These are phyloP conservation scores for Phrynosoma blainvillii DNA, from an alignment of 2,113 vertebrate species.

Conservation along the genomic window DNA sequence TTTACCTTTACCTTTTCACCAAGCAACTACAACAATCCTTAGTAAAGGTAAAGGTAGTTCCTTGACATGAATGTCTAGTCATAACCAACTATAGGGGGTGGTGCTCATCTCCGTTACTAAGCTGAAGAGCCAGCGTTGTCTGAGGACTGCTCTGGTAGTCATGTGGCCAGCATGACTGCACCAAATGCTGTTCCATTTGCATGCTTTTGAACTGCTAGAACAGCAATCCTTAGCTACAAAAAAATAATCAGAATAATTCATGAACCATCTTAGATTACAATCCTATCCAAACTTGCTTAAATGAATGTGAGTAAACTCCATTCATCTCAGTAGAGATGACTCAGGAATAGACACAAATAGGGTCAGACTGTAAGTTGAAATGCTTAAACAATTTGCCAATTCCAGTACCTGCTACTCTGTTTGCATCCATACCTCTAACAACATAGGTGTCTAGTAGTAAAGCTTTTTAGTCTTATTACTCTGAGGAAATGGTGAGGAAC, in stretches of 20 bases:
- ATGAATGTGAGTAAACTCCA: neutral
- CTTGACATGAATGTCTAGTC: no score
- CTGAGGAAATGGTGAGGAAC: neutral
- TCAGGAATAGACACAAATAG: neutral
- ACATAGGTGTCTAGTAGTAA: neutral
- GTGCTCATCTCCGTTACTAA: no score
- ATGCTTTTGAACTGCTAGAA: neutral
- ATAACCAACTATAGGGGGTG: no score
- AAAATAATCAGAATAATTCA: neutral
- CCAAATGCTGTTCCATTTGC: no score
- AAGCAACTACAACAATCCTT: conserved; percentile 3
- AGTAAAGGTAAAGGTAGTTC: no score
- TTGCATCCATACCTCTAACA: neutral
- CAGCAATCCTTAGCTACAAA: neutral
- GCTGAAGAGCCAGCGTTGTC: no score
- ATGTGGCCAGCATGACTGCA: no score
- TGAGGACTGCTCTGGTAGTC: no score
- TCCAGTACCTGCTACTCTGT: neutral
- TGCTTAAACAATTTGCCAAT: neutral
- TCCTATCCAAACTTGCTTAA: neutral
- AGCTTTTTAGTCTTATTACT: neutral
- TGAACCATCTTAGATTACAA: neutral
- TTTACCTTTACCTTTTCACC: no score
- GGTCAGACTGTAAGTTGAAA: neutral
- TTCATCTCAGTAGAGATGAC: neutral